phyloP scores from a whole-genome alignment of 1,140 invertebrate species.

The Trachelipus rathkii region DNA sequence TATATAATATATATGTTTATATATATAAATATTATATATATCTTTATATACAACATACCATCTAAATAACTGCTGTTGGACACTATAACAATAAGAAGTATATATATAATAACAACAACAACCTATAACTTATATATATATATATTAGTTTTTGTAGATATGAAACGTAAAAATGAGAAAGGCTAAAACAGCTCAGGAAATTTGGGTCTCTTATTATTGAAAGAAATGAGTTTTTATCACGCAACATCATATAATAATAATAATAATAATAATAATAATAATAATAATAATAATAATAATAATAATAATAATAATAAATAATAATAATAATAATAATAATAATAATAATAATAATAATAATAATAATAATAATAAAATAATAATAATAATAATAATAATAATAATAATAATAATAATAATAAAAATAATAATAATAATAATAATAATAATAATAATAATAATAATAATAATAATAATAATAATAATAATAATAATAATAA shows the following conservation, averaged over 20 bases:
- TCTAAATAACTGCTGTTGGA: too few relatives aligned
- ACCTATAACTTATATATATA: neutral
- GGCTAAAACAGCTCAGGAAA: neutral
- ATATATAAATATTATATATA: too few relatives aligned
- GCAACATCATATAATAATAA: neutral
- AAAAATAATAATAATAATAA: too few relatives aligned
- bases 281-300: neutral
- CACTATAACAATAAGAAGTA: too few relatives aligned
- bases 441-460: too few relatives aligned
- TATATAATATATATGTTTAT: too few relatives aligned
- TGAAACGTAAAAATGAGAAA: neutral
- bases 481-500: too few relatives aligned
- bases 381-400: neutral
- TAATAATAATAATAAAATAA: neutral
- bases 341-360: neutral
- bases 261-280: neutral
- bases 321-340: neutral
- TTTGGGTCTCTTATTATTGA: conserved; percentile 6
- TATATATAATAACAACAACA: too few relatives aligned
- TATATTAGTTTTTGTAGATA: neutral
- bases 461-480: too few relatives aligned
- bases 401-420: neutral
- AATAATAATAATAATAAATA: neutral
- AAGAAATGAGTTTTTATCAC: conserved; percentile 1
- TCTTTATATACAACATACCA: too few relatives aligned